These are phyloP conservation scores for Toxotes lorentzi DNA, from an alignment of 2,797 vertebrate species.

Conservation along the genomic window DNA sequence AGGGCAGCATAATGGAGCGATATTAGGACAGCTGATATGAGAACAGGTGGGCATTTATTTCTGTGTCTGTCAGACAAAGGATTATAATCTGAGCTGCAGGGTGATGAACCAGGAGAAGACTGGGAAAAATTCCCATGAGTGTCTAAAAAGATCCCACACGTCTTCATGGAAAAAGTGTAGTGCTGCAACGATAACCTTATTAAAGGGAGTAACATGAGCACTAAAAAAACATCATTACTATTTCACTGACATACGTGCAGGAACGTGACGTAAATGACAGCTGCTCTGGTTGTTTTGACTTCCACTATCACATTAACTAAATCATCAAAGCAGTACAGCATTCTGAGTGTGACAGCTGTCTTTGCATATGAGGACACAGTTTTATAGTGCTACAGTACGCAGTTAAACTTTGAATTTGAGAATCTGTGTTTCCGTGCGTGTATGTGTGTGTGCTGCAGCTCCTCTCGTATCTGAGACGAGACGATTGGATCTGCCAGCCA, in stretches of 20 bases:
- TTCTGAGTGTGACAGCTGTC: constrained; percentile 69
- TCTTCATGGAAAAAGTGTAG: constrained; percentile 23
- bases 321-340: constrained; percentile 66
- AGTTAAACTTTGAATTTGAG: constrained; percentile 72
- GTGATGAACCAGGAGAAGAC: constrained; percentile 8
- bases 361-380: constrained; percentile 62
- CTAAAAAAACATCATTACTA: constrained; percentile 38
- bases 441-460: constrained; percentile 17
- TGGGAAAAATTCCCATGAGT: not conserved
- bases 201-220: constrained; percentile 27
- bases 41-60: constrained; percentile 52
- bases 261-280: constrained; percentile 54
- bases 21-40: constrained; percentile 46
- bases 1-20: constrained; percentile 16
- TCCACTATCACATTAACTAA: constrained; percentile 58
- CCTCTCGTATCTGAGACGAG: constrained; percentile 45
- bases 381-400: constrained; percentile 54
- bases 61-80: constrained; percentile 23
- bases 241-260: constrained; percentile 47
- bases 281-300: constrained; percentile 58
- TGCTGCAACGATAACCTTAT: constrained; percentile 36
- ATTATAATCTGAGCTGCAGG: constrained; percentile 28
- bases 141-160: not conserved
- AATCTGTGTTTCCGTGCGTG: constrained; percentile 13
- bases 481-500: constrained; percentile 78